phyloP scores from a whole-genome alignment of 2,888 invertebrate species.

The Gibbula magus region DNA sequence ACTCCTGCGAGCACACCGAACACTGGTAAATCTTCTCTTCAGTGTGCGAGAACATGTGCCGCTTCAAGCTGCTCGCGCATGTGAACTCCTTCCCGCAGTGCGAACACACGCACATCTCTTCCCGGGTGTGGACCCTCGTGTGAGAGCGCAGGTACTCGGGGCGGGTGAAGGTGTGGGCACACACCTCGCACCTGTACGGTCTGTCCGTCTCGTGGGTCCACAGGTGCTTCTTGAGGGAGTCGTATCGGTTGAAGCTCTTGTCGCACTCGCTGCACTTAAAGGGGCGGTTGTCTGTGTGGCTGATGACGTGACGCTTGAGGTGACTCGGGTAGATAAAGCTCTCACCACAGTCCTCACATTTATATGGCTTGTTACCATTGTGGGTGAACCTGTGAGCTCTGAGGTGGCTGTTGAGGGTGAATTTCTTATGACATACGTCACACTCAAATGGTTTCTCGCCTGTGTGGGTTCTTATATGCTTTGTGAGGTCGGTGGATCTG shows the following conservation, averaged over 20 bases:
- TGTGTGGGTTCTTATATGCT: background rate
- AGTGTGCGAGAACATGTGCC: background rate
- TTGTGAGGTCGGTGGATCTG: background rate
- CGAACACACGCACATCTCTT: background rate
- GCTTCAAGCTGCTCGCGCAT: background rate
- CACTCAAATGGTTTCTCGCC: slow-evolving; percentile 1
- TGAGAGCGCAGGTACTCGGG: background rate
- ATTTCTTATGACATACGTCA: slow-evolving; percentile 1
- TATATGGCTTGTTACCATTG: background rate
- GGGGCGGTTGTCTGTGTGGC: slow-evolving; percentile 1
- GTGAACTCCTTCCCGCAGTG: background rate
- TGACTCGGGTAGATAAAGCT: background rate
- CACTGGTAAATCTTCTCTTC: background rate
- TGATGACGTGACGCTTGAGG: background rate
- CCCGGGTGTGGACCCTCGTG: background rate
- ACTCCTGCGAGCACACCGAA: slow-evolving; percentile 1
- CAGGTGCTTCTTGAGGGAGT: background rate
- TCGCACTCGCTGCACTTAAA: background rate
- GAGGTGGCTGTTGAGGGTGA: background rate
- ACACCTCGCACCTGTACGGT: background rate
- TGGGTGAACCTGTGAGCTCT: background rate
- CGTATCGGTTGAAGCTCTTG: background rate
- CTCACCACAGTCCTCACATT: background rate
- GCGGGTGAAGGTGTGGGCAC: background rate
- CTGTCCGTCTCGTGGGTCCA: background rate